phyloP scores from a whole-genome alignment of 2,888 invertebrate species.

The Metopia argyrocephala region DNA sequence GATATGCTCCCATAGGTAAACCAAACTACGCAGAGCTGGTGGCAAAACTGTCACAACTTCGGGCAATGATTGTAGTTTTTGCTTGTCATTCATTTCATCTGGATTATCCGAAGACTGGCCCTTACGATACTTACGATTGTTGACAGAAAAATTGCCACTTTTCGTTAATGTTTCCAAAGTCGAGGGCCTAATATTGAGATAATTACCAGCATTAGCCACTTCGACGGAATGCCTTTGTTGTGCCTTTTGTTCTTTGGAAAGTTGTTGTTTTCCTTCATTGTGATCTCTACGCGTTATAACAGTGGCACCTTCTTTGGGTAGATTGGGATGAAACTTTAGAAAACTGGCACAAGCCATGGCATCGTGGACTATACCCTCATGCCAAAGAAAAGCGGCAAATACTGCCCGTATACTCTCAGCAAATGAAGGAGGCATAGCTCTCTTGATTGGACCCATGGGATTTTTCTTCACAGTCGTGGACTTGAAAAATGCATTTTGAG shows the following conservation, averaged over 20 bases:
- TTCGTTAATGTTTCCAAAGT: slow-evolving; percentile 87
- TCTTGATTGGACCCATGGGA: slow-evolving; percentile 81
- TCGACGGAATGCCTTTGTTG: slow-evolving; percentile 93
- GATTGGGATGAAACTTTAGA: slow-evolving; percentile 92
- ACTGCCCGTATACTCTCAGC: slow-evolving; percentile 95
- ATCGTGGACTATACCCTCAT: slow-evolving; percentile 97
- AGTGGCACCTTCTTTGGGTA: slow-evolving; percentile 88
- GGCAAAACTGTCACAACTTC: slow-evolving; percentile 87
- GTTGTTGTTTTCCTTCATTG: slow-evolving; percentile 72
- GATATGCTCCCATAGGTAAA: slow-evolving; percentile 94
- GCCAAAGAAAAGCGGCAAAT: slow-evolving; percentile 98
- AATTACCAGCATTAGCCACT: slow-evolving; percentile 86
- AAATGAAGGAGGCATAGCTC: slow-evolving; percentile 93
- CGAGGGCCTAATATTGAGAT: slow-evolving; percentile 88
- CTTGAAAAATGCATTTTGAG: slow-evolving; percentile 51
- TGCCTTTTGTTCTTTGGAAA: slow-evolving; percentile 81
- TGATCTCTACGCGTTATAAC: slow-evolving; percentile 84
- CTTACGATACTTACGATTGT: slow-evolving; percentile 83
- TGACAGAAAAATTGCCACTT: slow-evolving; percentile 88
- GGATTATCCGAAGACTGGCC: slow-evolving; percentile 67
- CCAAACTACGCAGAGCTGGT: slow-evolving; percentile 91
- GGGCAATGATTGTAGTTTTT: slow-evolving; percentile 76
- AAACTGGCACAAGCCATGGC: slow-evolving; percentile 99
- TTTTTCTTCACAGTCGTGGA: slow-evolving; percentile 50
- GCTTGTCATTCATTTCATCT: slow-evolving; percentile 69